phyloP scores from a whole-genome alignment of 2,797 vertebrate species.

The Streptopelia turtur region DNA sequence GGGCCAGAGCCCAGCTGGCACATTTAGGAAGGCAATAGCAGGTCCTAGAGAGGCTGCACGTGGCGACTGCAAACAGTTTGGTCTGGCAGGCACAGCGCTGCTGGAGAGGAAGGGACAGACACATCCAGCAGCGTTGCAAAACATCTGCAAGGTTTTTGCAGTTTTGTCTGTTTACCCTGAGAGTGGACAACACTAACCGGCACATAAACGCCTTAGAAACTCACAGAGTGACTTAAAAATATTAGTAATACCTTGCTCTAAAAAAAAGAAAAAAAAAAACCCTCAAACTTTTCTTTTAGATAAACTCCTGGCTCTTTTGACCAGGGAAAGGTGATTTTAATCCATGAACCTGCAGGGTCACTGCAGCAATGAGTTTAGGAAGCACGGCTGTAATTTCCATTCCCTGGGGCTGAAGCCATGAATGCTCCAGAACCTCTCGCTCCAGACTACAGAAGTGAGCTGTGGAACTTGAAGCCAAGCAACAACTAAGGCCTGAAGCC shows the following conservation, averaged over 20 bases:
- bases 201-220: background rate
- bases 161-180: background rate
- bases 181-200: background rate
- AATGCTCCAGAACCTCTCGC: background rate
- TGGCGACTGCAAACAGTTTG: background rate
- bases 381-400: background rate
- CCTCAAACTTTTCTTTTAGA: background rate
- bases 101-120: background rate
- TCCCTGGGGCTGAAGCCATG: background rate
- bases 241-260: background rate
- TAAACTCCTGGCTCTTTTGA: background rate
- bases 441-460: background rate
- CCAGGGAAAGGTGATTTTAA: background rate
- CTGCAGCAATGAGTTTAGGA: background rate
- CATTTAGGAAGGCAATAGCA: background rate
- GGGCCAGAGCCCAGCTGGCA: background rate
- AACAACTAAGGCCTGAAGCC: background rate
- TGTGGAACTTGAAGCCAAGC: background rate
- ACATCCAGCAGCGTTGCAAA: rapidly evolving
- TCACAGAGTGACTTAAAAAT: background rate
- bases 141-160: background rate
- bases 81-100: background rate
- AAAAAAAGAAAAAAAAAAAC: background rate
- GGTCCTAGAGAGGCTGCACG: background rate
- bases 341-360: background rate